Base-by-base conservation (phyloP, 2,888 invertebrate genomes). In the Limnephilus lunatus region DNA sequence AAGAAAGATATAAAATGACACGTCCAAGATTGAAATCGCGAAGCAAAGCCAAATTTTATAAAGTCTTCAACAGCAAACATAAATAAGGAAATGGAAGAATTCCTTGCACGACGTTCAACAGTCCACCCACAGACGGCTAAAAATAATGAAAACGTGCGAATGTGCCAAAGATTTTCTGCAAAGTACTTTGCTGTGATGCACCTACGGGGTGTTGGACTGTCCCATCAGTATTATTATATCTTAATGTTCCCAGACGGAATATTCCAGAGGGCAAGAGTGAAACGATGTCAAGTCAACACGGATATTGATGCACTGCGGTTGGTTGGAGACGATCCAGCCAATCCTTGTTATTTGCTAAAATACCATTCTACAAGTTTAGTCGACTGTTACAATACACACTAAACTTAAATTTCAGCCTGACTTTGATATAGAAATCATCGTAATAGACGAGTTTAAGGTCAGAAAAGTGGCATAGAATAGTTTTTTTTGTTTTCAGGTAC, bases 61-160 rank as follows among this genome's bases (percentile, higher is more conserved):
- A 25, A 68, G 25, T 68, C 68, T 7, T 68, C 68, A 68, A 68
- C 68, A 68, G 68, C 68, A n/a, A n/a, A 68, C 25, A 68, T 53
- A 53, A 19, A 68, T n/a, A 68, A 68, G 68, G 68, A 68, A 68
- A 68, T 9, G 25, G 68, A 25, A 68, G 25, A 68, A 68, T 68
- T 68, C 68, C 68, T n/a, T 25, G 68, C 68, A n/a, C 68, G 68
- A n/a, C 68, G 68, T 68, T 68, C 68, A 68, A 68, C 68, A 1
- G 25, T 86, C 86, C 44, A 30, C 86, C 86, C 86, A 86, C 86
- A 48, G 44, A 9, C 48, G 35, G 35, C 86, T 86, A 86, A 86
- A 86, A 48, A 86, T 86, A 86, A 30, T 9, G 30, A 15, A 86
- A 68, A 30, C 7, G 30, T 48, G n/a, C 19, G 32, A 32, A 31